Conservation (phyloP, 1,140 invertebrate genomes). For the Zophobas morio region DNA sequence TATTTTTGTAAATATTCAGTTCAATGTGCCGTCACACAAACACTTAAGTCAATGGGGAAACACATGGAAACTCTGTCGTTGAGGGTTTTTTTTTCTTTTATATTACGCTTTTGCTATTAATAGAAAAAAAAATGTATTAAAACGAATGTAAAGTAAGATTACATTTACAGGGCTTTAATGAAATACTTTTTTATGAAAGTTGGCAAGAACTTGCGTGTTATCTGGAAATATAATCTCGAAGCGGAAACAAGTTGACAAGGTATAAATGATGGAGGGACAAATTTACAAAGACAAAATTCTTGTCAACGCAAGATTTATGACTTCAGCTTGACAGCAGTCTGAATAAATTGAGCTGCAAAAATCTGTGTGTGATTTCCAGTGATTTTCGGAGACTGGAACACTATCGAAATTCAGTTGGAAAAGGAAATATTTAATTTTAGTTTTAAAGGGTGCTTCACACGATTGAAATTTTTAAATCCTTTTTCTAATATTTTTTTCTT, state of each 20-base stretch:
- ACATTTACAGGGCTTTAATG: background rate
- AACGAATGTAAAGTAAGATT: background rate
- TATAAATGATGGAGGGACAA: slow-evolving; percentile 19
- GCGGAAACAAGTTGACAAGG: slow-evolving; percentile 16
- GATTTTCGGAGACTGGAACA: background rate
- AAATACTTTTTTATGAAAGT: background rate
- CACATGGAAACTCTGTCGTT: too few relatives aligned
- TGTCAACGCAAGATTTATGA: slow-evolving; percentile 28
- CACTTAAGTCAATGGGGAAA: too few relatives aligned
- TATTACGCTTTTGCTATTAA: too few relatives aligned
- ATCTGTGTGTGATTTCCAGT: slow-evolving; percentile 1
- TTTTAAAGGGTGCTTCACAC: too few relatives aligned
- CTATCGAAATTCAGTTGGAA: background rate
- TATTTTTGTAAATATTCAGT: too few relatives aligned
- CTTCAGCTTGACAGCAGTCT: background rate
- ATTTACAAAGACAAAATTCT: slow-evolving; percentile 22
- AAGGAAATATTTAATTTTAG: too few relatives aligned
- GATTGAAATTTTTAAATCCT: too few relatives aligned
- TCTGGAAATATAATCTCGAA: slow-evolving; percentile 2
- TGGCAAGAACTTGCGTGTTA: slow-evolving; percentile 4
- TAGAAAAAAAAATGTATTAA: background rate
- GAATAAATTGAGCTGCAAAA: background rate
- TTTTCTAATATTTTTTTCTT: too few relatives aligned
- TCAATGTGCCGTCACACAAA: too few relatives aligned
- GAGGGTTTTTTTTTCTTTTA: too few relatives aligned